Percentiles rank a stretch among this genome's conserved stretches.
phyloP scores from a whole-genome alignment of 1,140 invertebrate genomes.

The Nixonia krombeini region DNA sequence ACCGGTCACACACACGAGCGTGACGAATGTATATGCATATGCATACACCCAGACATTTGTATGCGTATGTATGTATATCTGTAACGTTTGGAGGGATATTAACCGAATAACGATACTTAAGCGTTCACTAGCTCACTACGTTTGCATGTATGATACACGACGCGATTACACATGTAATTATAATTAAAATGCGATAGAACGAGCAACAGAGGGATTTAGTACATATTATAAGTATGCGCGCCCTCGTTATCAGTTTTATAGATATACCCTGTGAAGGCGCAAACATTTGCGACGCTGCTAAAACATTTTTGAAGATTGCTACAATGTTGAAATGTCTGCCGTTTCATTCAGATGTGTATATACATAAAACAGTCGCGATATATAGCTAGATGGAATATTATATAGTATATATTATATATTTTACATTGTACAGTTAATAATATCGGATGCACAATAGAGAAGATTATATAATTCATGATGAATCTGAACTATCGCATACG shows the following conservation, averaged over 20 bases:
- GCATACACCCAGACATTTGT: not conserved
- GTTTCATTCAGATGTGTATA: constrained; percentile 35
- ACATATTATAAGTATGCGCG: constrained; percentile 47
- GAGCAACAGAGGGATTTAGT: constrained; percentile 39
- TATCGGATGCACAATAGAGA: constrained; percentile 49
- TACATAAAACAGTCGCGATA: constrained; percentile 39
- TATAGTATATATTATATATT: constrained; percentile 52
- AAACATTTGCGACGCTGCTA: not conserved
- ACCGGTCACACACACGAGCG: constrained; percentile 31
- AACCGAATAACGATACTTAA: constrained; percentile 33
- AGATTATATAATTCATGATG: constrained; percentile 48
- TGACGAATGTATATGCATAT: constrained; percentile 28
- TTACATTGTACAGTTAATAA: constrained; percentile 51
- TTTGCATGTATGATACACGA: constrained; percentile 53
- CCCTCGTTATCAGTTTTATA: constrained; percentile 41
- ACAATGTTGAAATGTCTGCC: constrained; percentile 11
- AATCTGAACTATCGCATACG: constrained; percentile 37
- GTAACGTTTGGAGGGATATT: constrained; percentile 17
- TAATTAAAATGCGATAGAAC: constrained; percentile 45
- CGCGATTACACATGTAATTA: constrained; percentile 47
- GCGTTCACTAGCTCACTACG: constrained; percentile 44
- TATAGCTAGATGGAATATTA: constrained; percentile 45
- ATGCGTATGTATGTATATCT: not conserved
- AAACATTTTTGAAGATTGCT: constrained; percentile 9
- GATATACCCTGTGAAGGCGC: constrained; percentile 21